Conservation (phyloP, 2,888 invertebrate species). For the Netelia inedita region DNA sequence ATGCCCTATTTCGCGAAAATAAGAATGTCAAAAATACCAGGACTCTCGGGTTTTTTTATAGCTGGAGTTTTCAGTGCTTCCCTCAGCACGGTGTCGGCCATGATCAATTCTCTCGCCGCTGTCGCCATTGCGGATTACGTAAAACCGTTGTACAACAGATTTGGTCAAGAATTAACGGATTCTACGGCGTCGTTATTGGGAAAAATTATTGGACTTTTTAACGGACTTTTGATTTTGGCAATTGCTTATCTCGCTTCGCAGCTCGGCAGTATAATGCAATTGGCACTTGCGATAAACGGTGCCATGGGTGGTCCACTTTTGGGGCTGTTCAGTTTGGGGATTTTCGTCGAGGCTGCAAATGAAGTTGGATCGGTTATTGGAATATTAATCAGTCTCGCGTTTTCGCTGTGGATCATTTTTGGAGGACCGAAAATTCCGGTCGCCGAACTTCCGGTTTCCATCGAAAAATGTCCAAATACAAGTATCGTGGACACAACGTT, state of each 20-base stretch:
- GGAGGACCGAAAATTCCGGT: constrained; percentile 71
- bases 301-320: constrained; percentile 94
- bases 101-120: constrained; percentile 95
- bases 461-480: constrained; percentile 73
- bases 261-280: constrained; percentile 83
- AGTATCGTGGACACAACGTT: constrained; percentile 43
- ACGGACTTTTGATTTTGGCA: constrained; percentile 76
- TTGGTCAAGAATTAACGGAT: constrained; percentile 89
- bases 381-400: constrained; percentile 72
- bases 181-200: constrained; percentile 90
- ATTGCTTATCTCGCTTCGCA: constrained; percentile 78
- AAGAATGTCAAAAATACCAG: constrained; percentile 85
- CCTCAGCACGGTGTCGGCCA: constrained; percentile 96
- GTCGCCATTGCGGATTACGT: constrained; percentile 96
- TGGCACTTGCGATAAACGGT: constrained; percentile 93
- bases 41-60: constrained; percentile 82
- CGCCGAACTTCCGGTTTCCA: constrained; percentile 73
- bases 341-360: constrained; percentile 94
- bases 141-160: constrained; percentile 85
- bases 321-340: constrained; percentile 94
- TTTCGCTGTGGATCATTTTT: constrained; percentile 65
- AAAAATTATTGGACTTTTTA: constrained; percentile 77
- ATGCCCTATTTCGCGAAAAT: constrained; percentile 93
- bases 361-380: constrained; percentile 80
- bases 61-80: constrained; percentile 95